These are phyloP conservation scores for Cephalopholis sonnerati DNA, from an alignment of 2,113 vertebrate species.

Conservation along the genomic window DNA sequence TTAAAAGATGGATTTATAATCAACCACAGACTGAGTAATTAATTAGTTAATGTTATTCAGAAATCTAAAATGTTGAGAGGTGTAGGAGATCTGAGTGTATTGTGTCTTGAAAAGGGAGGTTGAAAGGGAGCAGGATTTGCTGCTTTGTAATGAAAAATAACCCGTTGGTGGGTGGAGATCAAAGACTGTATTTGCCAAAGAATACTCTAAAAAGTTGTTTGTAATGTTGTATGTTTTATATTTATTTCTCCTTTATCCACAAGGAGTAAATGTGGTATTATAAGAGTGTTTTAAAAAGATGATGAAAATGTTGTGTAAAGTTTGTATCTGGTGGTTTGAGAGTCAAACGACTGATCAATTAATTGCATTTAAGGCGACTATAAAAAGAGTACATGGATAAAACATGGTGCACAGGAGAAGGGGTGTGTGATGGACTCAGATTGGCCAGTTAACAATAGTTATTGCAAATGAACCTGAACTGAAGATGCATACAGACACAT, in stretches of 20 bases:
- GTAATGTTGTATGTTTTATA: neutral
- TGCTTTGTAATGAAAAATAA: neutral
- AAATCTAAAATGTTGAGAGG: neutral
- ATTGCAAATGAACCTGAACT: neutral
- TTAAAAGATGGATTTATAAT: neutral
- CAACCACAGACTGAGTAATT: neutral
- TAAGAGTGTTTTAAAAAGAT: no score
- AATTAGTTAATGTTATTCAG: neutral
- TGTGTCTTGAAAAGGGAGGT: neutral
- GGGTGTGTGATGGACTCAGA: neutral
- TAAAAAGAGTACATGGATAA: neutral
- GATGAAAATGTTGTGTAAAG: no score
- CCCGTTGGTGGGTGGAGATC: neutral
- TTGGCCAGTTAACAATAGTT: slow-evolving; percentile 1
- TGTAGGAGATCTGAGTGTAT: neutral
- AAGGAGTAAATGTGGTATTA: neutral
- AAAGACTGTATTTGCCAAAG: neutral
- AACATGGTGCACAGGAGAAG: neutral
- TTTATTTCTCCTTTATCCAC: neutral
- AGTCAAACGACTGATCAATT: neutral
- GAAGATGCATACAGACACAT: neutral
- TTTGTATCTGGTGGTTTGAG: neutral
- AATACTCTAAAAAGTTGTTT: neutral
- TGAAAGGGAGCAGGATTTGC: neutral
- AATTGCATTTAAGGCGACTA: neutral